Percentiles rank a stretch among this genome's conserved stretches.
These are phyloP conservation scores for Sphaerodactylus townsendi DNA, from an alignment of 2,113 vertebrate species.

Conservation along the genomic window DNA sequence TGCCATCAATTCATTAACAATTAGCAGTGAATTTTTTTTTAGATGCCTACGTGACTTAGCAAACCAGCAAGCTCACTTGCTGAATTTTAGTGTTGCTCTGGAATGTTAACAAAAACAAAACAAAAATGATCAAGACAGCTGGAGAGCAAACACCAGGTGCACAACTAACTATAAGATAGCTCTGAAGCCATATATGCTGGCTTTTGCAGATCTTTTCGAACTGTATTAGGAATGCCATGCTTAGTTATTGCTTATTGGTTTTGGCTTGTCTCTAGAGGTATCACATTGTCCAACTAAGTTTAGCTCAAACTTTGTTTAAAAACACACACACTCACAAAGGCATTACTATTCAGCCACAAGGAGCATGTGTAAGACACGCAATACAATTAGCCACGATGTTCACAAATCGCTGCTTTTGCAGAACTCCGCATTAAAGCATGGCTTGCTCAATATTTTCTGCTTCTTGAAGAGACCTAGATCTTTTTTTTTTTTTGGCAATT, in stretches of 20 bases:
- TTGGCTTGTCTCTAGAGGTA: slow-evolving; percentile 23
- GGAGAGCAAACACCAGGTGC: slow-evolving; percentile 33
- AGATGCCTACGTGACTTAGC: not conserved
- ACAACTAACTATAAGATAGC: slow-evolving; percentile 19
- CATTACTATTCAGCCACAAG: slow-evolving; percentile 17
- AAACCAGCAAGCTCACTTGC: not conserved
- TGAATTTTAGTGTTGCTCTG: slow-evolving; percentile 14
- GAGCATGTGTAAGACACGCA: slow-evolving; percentile 31
- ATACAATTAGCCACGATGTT: slow-evolving; percentile 14
- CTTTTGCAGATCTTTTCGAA: slow-evolving; percentile 48
- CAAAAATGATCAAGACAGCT: slow-evolving; percentile 31
- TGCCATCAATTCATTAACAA: too few relatives aligned
- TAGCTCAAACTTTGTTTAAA: slow-evolving; percentile 51
- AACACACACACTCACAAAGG: slow-evolving; percentile 48
- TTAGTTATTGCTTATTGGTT: slow-evolving; percentile 37
- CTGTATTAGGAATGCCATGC: not conserved
- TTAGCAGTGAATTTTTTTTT: not conserved
- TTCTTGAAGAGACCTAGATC: slow-evolving; percentile 33
- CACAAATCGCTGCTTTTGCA: slow-evolving; percentile 23
- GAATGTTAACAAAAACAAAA: not conserved
- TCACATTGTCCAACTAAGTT: slow-evolving; percentile 36
- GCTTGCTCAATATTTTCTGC: slow-evolving; percentile 18
- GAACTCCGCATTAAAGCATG: not conserved
- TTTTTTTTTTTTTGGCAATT: slow-evolving; percentile 21
- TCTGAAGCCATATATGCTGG: slow-evolving; percentile 34